Evolutionary conservation across 92 coral and sea anemone genomes (phyloP), one percentile per base, ranked within the genome.

Genomic region (Muricea muricata): DNA sequence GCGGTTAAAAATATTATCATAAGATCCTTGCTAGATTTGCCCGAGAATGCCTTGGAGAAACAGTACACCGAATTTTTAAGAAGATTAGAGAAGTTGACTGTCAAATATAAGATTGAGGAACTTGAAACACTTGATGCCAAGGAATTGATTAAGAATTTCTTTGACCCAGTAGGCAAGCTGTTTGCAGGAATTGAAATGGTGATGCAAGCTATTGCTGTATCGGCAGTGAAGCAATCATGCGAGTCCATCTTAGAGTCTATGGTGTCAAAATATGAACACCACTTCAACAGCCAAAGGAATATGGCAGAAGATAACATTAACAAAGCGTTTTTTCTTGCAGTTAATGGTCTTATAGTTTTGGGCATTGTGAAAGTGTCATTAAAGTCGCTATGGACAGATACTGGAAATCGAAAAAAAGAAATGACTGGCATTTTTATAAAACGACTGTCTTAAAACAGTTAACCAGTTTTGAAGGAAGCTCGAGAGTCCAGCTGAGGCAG

Each of bases 191-290:
- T 69, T 69, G 50, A 31, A 69, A 69, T 69, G 75, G 75, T 69
- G 45, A 72, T 72, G 57, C 78, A 72, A 41, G 78, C 78, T 72
- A 72, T 72, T 72, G 78, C 78, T 72, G 78, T 40, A 28, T 70
- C 77, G 18, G 55, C 77, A 8, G 55, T 70, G 5, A 72, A 40
- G 78, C 57, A 72, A 25, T 72, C 78, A 42, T 72, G 78, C 13
- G 57, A 72, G 78, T 72, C 78, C 32, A 24, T 72, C 78, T 25
- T 72, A 58, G 78, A 72, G 78, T 42, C 56, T n/a, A 40, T 72
- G 57, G 70, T 61, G 11, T 61, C 70, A 1, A 61, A 3, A 48
- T 48, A 48, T n/a, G 70, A 61, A 31, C 5, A 61, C 24, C 70
- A 61, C 24, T 61, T 61, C 24, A 32, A 61, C 13, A 12, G 18